Conservation (phyloP, 2,113 vertebrate genomes). For the Oceanodroma tethys region DNA sequence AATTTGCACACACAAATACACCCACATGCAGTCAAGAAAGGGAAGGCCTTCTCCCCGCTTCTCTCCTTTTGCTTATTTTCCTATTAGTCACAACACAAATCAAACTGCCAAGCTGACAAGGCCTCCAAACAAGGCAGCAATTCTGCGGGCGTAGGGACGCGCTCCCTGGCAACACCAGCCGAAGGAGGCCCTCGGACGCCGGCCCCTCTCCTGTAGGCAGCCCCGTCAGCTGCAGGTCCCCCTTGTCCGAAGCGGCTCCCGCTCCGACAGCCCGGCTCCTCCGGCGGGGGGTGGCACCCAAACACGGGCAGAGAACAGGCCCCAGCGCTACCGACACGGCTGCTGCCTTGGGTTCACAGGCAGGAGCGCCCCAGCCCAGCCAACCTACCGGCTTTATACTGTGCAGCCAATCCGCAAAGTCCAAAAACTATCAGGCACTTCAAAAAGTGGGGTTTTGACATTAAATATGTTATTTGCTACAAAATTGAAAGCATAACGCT, state of each 20-base stretch:
- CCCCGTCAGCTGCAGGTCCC: rapidly evolving
- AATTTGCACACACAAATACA: not conserved
- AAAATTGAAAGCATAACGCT: not conserved
- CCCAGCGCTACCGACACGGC: not conserved
- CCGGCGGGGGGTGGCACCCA: not conserved
- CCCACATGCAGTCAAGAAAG: not conserved
- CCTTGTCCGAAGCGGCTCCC: not conserved
- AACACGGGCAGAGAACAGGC: not conserved
- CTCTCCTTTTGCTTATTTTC: not conserved
- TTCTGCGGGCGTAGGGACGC: rapidly evolving
- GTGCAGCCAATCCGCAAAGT: not conserved
- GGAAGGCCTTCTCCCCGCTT: not conserved
- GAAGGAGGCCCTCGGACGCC: rapidly evolving
- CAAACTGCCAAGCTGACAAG: not conserved
- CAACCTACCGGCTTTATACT: not conserved
- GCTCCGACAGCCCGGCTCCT: not conserved
- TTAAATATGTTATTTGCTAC: not conserved
- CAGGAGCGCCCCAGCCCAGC: not conserved
- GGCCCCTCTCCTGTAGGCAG: rapidly evolving
- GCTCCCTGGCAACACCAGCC: not conserved
- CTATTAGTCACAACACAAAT: not conserved
- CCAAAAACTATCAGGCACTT: not conserved
- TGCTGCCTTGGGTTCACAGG: not conserved
- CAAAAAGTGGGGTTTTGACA: not conserved
- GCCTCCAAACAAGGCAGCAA: not conserved